These are phyloP conservation scores for Lepeophtheirus nordmannii DNA, from an alignment of 2,888 invertebrate species.

Conservation along the genomic window DNA sequence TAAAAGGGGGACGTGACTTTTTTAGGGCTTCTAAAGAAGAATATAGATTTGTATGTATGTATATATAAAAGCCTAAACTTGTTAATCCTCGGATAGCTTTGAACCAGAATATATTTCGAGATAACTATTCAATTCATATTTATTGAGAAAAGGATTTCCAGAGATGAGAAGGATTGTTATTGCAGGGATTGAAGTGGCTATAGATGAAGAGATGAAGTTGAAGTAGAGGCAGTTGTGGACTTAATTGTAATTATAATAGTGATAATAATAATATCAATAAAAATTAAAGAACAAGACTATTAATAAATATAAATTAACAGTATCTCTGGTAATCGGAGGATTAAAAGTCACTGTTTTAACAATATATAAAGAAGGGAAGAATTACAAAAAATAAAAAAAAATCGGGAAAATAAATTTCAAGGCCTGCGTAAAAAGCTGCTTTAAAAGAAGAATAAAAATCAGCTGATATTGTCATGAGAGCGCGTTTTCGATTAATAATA, in stretches of 20 bases:
- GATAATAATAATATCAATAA: not conserved
- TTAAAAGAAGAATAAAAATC: not conserved
- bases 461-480: slow-evolving; percentile 1
- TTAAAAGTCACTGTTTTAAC: not conserved
- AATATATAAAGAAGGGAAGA: not conserved
- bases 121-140: too few relatives aligned
- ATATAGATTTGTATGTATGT: too few relatives aligned
- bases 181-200: too few relatives aligned
- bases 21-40: too few relatives aligned
- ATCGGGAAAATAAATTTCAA: not conserved
- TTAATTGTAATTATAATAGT: not conserved
- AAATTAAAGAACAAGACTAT: too few relatives aligned
- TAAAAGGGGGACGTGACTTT: too few relatives aligned
- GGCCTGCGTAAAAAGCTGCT: slow-evolving; percentile 3
- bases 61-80: too few relatives aligned
- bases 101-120: too few relatives aligned
- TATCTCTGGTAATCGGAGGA: slow-evolving; percentile 7
- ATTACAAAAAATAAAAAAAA: not conserved
- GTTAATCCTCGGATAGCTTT: too few relatives aligned
- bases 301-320: not conserved
- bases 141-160: too few relatives aligned
- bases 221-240: not conserved
- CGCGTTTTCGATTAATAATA: not conserved
- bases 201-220: too few relatives aligned
- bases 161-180: too few relatives aligned